Conservation (phyloP, 1,140 invertebrate species). For the Aphelinus certus region DNA sequence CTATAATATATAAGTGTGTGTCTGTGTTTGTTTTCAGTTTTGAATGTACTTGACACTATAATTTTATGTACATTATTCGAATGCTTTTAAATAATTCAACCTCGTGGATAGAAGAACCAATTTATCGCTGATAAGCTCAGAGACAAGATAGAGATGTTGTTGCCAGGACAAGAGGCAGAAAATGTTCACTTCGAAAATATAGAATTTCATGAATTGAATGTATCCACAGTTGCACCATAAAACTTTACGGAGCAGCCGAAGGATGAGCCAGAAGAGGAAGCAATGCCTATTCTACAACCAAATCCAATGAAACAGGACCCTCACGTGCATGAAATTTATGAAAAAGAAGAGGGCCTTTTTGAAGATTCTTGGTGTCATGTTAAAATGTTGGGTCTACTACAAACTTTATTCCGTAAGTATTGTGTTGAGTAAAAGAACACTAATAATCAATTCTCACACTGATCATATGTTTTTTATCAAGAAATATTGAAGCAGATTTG, state of each 20-base stretch:
- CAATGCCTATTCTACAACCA: constrained; percentile 1
- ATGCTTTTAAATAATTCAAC: too few species aligned
- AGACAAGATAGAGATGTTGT: constrained; percentile 53
- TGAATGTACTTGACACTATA: too few species aligned
- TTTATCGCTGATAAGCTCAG: constrained; percentile 61
- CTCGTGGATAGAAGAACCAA: constrained; percentile 53
- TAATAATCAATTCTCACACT: too few species aligned
- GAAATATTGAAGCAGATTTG: too few species aligned
- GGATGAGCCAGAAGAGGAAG: background rate
- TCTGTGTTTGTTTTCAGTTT: constrained; percentile 60
- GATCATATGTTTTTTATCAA: too few species aligned
- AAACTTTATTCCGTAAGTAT: constrained; percentile 13
- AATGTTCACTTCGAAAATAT: background rate
- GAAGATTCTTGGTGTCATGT: constrained; percentile 49
- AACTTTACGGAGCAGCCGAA: constrained; percentile 10
- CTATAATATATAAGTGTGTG: too few species aligned
- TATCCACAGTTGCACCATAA: background rate
- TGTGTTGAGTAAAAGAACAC: too few species aligned
- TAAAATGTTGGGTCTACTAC: constrained; percentile 28
- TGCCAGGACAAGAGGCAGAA: constrained; percentile 16
- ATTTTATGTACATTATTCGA: too few species aligned
- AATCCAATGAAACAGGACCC: constrained; percentile 21
- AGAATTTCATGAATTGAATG: background rate
- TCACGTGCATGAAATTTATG: background rate
- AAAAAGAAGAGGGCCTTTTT: constrained; percentile 25